These are phyloP conservation scores for Sebastolobus altivelis DNA, from an alignment of 2,797 vertebrate species.

Conservation along the genomic window DNA sequence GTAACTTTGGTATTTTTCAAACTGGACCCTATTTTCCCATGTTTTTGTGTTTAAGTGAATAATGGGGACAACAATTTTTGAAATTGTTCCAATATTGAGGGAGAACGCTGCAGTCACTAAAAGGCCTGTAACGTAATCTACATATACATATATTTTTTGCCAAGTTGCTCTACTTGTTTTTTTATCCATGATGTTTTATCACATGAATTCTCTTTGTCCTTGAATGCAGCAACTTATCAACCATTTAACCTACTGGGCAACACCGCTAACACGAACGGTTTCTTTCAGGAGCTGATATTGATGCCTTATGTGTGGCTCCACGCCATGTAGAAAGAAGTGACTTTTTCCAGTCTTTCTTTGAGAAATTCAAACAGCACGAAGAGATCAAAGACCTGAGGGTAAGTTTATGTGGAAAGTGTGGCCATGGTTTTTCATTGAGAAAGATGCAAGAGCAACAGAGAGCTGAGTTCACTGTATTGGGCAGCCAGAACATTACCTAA, in stretches of 20 bases:
- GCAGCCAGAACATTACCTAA: not conserved
- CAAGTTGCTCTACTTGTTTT: not conserved
- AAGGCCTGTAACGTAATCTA: no score
- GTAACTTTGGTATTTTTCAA: not conserved
- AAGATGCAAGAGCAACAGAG: not conserved
- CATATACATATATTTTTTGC: no score
- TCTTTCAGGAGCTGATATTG: slow-evolving; percentile 94
- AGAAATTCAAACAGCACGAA: slow-evolving; percentile 93
- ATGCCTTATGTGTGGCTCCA: slow-evolving; percentile 96
- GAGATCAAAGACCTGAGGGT: slow-evolving; percentile 95
- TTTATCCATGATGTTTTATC: not conserved
- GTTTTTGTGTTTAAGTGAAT: not conserved
- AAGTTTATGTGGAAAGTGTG: slow-evolving; percentile 47
- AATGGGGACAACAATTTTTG: not conserved
- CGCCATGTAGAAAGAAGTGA: slow-evolving; percentile 95
- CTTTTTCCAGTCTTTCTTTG: slow-evolving; percentile 98
- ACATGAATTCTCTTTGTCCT: not conserved
- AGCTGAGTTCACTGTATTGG: not conserved
- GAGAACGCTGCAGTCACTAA: not conserved
- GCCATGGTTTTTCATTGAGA: not conserved
- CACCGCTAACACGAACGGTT: slow-evolving; percentile 27
- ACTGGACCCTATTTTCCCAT: not conserved
- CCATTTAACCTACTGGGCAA: not conserved
- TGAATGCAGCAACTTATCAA: not conserved
- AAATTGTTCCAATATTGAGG: not conserved